Base-by-base conservation (phyloP, 2,113 vertebrate genomes). In the Pteruthius melanotis region DNA sequence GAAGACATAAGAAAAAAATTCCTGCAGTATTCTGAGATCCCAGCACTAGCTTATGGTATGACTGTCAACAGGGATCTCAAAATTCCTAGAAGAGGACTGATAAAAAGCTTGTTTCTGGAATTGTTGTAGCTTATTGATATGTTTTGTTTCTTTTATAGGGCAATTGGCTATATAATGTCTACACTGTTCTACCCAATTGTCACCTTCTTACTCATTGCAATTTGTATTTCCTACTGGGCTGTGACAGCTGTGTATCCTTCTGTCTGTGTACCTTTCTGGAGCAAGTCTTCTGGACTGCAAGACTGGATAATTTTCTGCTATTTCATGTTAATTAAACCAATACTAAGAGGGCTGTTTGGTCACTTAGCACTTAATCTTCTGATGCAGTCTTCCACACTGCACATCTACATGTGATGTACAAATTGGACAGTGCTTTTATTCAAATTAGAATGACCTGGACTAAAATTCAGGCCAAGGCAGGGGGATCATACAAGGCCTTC, bases 181-280 rank as follows among this genome's bases (percentile, higher is more conserved):
- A 98, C 99, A 1, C 97, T 99, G 89, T 97, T 99, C 96, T 99
- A 99, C 95, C 99, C 99, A 8, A 63, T 99, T 31, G 87, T 99
- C 97, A 99, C 99, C 90, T 99, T 99, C 97, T 81, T 99, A 77
- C 98, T 99, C 47, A 97, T 99, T 90, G 98, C 98, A 30, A 93
- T 99, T 93, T 99, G 99, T 92, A 99, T 99, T 84, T 98, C 98
- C 57, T 99, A 99, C 96, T 99, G 99, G 98, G 98, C 98, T 2
- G 98, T 99, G 88, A 99, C 98, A 68, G 99, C 99, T 28, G 97
- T 99, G 99, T 99, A 99, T 99, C 99, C 99, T 99, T 98, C 80
- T 63, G 31, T 74, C 47, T 78, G 2, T 84, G 35, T 23, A 49
- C 59, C 24, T 81, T 20, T 42, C 30, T 57, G 64, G 49, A 66